Conservation (phyloP, 2,113 vertebrate species). For the Thunnus maccoyii region DNA sequence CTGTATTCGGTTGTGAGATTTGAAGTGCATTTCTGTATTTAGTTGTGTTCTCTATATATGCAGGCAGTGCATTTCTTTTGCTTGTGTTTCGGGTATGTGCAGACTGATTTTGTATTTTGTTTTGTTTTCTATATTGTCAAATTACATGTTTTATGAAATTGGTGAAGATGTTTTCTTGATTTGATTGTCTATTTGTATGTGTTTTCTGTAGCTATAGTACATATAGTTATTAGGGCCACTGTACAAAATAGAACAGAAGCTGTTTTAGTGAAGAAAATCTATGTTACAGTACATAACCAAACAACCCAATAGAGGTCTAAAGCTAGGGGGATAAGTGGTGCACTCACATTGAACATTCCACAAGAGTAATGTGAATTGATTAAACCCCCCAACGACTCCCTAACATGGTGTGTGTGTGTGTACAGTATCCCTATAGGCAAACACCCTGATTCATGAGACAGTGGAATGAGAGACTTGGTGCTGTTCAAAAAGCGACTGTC, state of each 20-base stretch:
- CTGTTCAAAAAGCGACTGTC: conserved; percentile 26
- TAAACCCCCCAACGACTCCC: conserved; percentile 58
- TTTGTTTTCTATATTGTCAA: too few species aligned
- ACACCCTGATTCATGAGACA: conserved; percentile 59
- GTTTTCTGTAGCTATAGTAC: background rate
- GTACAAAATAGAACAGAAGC: background rate
- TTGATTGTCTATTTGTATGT: background rate
- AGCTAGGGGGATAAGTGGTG: conserved; percentile 57
- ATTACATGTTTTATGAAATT: background rate
- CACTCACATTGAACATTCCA: conserved; percentile 64
- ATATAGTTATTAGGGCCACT: background rate
- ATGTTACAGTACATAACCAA: conserved; percentile 61
- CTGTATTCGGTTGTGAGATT: too few species aligned
- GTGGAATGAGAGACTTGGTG: conserved; percentile 35
- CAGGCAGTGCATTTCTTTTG: too few species aligned
- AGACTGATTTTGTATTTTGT: too few species aligned
- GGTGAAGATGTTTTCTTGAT: background rate
- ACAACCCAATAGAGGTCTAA: conserved; percentile 47
- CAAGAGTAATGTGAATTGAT: conserved; percentile 77
- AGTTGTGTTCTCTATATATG: too few species aligned
- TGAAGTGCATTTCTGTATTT: too few species aligned
- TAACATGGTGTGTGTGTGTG: background rate
- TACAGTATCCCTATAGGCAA: conserved; percentile 34
- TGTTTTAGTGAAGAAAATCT: conserved; percentile 45
- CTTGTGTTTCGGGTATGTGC: too few species aligned